Conservation (phyloP, 2,113 vertebrate species). For the Sebastes fasciatus region DNA sequence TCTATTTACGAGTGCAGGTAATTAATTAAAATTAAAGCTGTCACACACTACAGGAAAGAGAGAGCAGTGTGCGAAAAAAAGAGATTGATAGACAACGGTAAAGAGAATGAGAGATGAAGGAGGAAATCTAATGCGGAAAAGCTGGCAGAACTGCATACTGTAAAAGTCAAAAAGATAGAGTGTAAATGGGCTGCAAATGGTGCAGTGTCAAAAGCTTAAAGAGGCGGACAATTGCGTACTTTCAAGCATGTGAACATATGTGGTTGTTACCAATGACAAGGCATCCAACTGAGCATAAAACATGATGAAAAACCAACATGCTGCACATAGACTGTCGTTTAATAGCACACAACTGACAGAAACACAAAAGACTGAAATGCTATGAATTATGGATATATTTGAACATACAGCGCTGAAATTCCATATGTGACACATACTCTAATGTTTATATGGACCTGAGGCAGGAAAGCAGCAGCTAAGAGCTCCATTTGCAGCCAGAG, state of each 20-base stretch:
- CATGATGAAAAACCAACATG: constrained; percentile 14
- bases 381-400: constrained; percentile 17
- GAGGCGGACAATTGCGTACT: constrained; percentile 38
- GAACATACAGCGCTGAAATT: neutral
- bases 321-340: neutral
- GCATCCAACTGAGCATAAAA: constrained; percentile 26
- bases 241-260: constrained; percentile 22
- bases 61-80: neutral
- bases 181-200: constrained; percentile 43
- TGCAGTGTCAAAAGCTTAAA: constrained; percentile 47
- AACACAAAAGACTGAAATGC: neutral
- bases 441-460: neutral
- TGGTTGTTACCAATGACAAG: constrained; percentile 24
- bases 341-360: constrained; percentile 14
- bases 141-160: constrained; percentile 31
- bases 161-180: constrained; percentile 53
- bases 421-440: constrained; percentile 9
- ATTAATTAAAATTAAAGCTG: no score
- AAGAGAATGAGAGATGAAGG: neutral
- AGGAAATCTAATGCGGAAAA: constrained; percentile 16
- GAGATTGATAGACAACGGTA: neutral
- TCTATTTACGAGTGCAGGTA: no score
- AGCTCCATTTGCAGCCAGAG: constrained; percentile 63
- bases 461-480: constrained; percentile 38
- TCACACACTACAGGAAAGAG: no score